Evolutionary conservation across 2,797 vertebrate genomes (phyloP).

Genomic region (Fringilla coelebs): DNA sequence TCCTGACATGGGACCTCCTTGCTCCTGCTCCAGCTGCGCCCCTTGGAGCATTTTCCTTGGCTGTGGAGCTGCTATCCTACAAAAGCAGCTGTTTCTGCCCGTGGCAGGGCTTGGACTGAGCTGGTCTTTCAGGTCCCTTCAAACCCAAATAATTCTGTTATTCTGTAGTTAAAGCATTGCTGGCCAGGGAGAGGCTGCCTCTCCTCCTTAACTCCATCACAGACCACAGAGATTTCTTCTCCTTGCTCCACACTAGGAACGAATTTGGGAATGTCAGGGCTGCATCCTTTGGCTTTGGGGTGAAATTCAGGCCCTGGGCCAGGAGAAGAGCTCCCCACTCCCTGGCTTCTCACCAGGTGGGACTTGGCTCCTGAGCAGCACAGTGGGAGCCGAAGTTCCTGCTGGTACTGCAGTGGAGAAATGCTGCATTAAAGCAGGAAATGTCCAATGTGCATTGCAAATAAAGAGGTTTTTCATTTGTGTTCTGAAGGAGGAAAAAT

Average conservation of each 20-base stretch:
- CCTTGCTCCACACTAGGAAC: background rate
- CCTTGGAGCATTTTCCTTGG: background rate
- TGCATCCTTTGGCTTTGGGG: rapidly evolving
- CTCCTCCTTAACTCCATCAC: background rate
- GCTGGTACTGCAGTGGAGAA: background rate
- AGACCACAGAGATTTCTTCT: background rate
- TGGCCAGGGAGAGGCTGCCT: background rate
- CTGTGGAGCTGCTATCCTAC: rapidly evolving
- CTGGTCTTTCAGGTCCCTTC: background rate
- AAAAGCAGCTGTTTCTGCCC: background rate
- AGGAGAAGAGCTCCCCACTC: background rate
- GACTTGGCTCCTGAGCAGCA: background rate
- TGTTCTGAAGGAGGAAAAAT: constrained; percentile 29
- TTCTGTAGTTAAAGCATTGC: rapidly evolving
- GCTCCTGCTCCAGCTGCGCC: background rate
- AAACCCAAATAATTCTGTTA: background rate
- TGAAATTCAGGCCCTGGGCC: background rate
- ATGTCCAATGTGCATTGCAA: constrained; percentile 4
- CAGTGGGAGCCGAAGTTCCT: background rate
- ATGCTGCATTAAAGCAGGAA: constrained; percentile 19
- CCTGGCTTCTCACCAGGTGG: background rate
- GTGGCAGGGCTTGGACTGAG: background rate
- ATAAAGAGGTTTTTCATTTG: constrained; percentile 45
- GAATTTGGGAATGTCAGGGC: background rate
- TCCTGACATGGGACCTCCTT: background rate